Percentiles rank a stretch among this genome's conserved stretches.
Evolutionary conservation across 30 jellyfish, hydroid and myxozoan genomes (phyloP).

Genomic region (Aurelia aurita complex sp. Pacific): DNA sequence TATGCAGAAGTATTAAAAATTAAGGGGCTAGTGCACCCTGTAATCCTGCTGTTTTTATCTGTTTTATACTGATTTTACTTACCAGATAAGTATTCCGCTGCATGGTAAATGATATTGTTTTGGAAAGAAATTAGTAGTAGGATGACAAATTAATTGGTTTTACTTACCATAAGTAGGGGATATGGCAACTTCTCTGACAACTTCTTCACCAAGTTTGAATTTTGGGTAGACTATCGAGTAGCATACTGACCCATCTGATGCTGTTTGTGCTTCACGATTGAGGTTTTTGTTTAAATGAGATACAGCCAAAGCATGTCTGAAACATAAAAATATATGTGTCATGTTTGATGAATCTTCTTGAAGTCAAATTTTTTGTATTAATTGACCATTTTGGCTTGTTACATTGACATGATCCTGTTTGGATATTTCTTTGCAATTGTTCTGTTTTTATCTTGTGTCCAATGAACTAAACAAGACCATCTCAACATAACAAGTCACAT

Average conservation of each 20-base stretch:
- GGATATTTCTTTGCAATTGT: not conserved
- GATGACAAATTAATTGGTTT: not conserved
- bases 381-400: conserved; percentile 1
- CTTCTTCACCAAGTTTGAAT: conserved; percentile 18
- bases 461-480: conserved; percentile 20
- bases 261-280: conserved; percentile 23
- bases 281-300: conserved; percentile 3
- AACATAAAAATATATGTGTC: not conserved
- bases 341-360: not conserved
- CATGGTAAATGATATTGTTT: not conserved
- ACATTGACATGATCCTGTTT: conserved; percentile 8
- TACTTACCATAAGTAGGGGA: conserved; percentile 24
- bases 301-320: conserved; percentile 20
- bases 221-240: conserved; percentile 14
- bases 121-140: not conserved
- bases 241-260: conserved; percentile 15
- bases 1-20: no score
- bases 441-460: not conserved
- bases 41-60: no score
- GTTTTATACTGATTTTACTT: no score
- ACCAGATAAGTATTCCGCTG: no score
- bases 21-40: no score
- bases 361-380: not conserved
- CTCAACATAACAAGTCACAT: conserved; percentile 9
- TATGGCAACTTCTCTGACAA: conserved; percentile 29